Percentiles rank a stretch among this genome's conserved stretches.
Evolutionary conservation across 1,140 invertebrate genomes (phyloP).

Genomic region (Drosophila pruinosa): DNA sequence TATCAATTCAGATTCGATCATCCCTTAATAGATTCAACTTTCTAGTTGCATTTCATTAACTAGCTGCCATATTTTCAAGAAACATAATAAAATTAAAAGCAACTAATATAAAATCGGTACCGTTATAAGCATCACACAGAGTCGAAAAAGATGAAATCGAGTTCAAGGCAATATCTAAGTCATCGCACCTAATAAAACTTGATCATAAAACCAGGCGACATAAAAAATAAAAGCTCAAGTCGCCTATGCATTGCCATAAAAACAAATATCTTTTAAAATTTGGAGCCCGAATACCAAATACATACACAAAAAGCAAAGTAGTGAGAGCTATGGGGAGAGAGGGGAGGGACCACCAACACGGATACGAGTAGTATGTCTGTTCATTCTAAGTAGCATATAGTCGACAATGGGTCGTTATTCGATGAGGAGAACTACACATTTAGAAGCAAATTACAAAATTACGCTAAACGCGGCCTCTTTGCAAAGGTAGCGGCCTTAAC

Average conservation of each 20-base stretch:
- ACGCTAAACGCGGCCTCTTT: conserved; percentile 63
- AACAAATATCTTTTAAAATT: conserved; percentile 55
- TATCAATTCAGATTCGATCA: not conserved
- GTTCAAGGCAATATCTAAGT: conserved; percentile 79
- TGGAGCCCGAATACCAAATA: conserved; percentile 30
- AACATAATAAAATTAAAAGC: conserved; percentile 36
- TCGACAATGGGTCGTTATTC: conserved; percentile 11
- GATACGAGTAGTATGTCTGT: conserved; percentile 6
- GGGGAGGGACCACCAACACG: conserved; percentile 53
- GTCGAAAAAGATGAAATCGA: conserved; percentile 38
- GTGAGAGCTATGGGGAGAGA: not conserved
- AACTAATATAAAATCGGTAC: conserved; percentile 51
- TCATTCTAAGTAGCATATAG: conserved; percentile 69
- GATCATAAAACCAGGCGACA: conserved; percentile 63
- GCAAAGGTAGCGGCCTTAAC: conserved; percentile 57
- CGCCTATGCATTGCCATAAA: conserved; percentile 47
- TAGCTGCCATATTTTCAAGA: conserved; percentile 53
- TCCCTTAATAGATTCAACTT: conserved; percentile 32
- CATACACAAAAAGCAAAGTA: not conserved
- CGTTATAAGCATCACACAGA: conserved; percentile 55
- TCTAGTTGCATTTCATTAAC: conserved; percentile 48
- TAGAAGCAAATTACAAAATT: conserved; percentile 75
- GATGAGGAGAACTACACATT: conserved; percentile 34
- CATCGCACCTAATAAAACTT: conserved; percentile 76
- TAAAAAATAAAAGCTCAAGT: conserved; percentile 66